Conservation (phyloP, 2,797 vertebrate species). For the Syngnathus acus region DNA sequence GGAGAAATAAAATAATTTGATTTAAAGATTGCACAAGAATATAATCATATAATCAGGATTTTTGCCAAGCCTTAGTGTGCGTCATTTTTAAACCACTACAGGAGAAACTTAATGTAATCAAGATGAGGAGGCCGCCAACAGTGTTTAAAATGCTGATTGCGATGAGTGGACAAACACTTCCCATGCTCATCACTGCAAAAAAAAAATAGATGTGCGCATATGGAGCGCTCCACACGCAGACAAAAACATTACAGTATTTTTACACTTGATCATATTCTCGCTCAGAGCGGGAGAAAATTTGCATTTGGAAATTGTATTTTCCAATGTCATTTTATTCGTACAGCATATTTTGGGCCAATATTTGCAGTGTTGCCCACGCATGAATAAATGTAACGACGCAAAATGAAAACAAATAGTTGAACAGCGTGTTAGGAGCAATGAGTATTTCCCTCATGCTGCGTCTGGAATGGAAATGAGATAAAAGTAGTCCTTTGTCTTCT, state of each 20-base stretch:
- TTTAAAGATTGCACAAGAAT: too few species aligned
- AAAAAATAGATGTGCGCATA: not conserved
- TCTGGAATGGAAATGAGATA: constrained; percentile 3
- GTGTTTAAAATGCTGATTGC: not conserved
- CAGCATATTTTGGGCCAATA: not conserved
- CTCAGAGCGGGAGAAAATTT: not conserved
- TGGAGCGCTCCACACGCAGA: not conserved
- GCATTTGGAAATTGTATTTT: not conserved
- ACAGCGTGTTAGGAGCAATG: not conserved
- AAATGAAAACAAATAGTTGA: not conserved
- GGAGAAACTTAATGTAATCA: not conserved
- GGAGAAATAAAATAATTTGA: too few species aligned
- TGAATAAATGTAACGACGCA: not conserved
- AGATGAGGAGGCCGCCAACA: not conserved
- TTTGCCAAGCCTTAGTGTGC: not conserved
- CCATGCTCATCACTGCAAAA: not conserved
- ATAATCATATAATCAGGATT: not conserved
- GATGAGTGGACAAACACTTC: not conserved
- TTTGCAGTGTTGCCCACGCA: not conserved
- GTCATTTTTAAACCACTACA: not conserved
- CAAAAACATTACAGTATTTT: not conserved
- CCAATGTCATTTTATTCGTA: not conserved
- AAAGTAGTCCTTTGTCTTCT: constrained; percentile 6
- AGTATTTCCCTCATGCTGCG: not conserved
- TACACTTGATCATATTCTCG: not conserved